Percentiles rank a stretch among this genome's conserved stretches.
Conservation (phyloP, 2,888 invertebrate genomes). For the Melieria omissa region DNA sequence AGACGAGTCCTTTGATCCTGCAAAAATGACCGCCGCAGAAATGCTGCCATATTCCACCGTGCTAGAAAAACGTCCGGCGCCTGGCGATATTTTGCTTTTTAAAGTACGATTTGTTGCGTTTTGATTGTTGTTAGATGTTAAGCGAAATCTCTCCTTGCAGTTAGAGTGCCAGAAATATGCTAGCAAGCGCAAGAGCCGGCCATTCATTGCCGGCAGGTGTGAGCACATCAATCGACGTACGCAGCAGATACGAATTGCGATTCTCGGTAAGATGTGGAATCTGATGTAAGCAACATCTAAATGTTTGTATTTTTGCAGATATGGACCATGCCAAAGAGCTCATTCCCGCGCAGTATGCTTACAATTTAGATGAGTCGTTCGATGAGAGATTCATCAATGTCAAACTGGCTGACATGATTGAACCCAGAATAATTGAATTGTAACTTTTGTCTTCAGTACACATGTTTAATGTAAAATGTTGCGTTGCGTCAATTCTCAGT, state of each 20-base stretch:
- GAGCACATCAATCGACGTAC: conserved; percentile 27
- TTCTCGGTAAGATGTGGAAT: conserved; percentile 14
- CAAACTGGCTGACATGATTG: conserved; percentile 20
- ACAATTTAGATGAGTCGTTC: conserved; percentile 19
- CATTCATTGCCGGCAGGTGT: conserved; percentile 21
- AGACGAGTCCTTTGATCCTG: neutral
- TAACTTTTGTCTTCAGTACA: neutral
- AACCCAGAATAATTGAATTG: conserved; percentile 15
- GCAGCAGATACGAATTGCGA: conserved; percentile 12
- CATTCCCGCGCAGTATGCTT: conserved; percentile 18
- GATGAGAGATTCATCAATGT: conserved; percentile 17
- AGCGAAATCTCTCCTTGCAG: neutral
- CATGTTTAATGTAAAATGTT: neutral
- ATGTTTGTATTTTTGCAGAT: conserved; percentile 18
- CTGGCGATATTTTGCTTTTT: conserved; percentile 21
- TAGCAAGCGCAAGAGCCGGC: neutral
- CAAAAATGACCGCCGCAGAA: conserved; percentile 14
- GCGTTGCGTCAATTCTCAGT: neutral
- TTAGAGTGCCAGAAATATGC: conserved; percentile 7
- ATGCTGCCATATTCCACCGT: conserved; percentile 16
- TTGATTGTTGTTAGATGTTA: neutral
- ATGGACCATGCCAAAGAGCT: neutral
- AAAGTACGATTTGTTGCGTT: conserved; percentile 10
- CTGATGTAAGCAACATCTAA: neutral
- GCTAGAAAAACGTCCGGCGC: neutral